Evolutionary conservation across 1,140 invertebrate species (phyloP).

Genomic region (Sesamia nonagrioides): DNA sequence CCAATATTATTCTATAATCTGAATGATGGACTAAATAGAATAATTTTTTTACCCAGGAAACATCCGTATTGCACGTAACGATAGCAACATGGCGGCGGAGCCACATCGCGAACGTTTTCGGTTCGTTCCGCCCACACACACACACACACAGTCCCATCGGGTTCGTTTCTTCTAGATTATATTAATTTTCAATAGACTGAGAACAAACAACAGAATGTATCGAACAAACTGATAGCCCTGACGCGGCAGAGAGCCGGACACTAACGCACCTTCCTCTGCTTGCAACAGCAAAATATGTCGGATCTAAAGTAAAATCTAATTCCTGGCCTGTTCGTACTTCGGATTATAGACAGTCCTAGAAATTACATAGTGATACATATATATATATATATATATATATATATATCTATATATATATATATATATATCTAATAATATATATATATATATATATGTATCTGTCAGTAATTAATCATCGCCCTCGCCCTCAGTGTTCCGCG

Average conservation of each 20-base stretch:
- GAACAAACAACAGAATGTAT: too few species aligned
- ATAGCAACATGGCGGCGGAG: too few species aligned
- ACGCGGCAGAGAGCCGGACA: not conserved
- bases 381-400: too few species aligned
- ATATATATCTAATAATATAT: too few species aligned
- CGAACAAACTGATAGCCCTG: not conserved
- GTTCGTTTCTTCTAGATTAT: not conserved
- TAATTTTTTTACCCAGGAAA: too few species aligned
- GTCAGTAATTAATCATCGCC: constrained; percentile 6
- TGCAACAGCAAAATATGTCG: not conserved
- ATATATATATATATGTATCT: not conserved
- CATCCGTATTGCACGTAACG: too few species aligned
- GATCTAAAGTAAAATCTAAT: not conserved
- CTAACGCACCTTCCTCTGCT: not conserved
- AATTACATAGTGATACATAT: too few species aligned
- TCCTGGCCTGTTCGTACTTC: not conserved
- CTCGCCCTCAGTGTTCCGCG: not conserved
- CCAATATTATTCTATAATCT: too few species aligned
- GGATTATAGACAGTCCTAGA: not conserved
- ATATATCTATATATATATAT: too few species aligned
- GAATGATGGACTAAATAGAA: too few species aligned
- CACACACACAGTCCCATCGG: not conserved
- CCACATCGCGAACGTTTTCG: too few species aligned
- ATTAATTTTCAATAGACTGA: not conserved
- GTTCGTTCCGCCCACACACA: not conserved